Evolutionary conservation across 2,888 invertebrate species (phyloP), one percentile per base, ranked within the genome.

Genomic region (Lasioglossum zephyrum): DNA sequence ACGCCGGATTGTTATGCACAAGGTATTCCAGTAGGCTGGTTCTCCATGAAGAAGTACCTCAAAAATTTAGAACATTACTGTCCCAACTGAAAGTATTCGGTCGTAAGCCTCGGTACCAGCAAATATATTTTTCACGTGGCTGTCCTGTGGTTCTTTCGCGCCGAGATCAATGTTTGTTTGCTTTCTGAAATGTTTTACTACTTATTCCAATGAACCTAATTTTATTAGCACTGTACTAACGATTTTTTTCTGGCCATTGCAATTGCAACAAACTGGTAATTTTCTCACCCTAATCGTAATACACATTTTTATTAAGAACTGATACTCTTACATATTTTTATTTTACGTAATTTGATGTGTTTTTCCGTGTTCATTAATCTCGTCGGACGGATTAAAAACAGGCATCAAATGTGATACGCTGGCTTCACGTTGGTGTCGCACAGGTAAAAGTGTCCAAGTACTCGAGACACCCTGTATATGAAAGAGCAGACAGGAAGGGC

Each of bases 401-500:
- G 4, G 5, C 39, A 4, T 5, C 39, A 5, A 4, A 39, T 39
- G 39, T 5, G 39, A 39, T 39, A 39, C 39, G 5, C 39, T 39
- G 11, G 11, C 8, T 8, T 53, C 4, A 0, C 26, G 60, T 60
- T 31, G 13, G 13, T 16, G 66, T 36, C 8, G 31, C 9, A 18
- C 36, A 69, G 69, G 18, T 36, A 39, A 66, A 63, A 36, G 49
- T 16, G 26, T 1, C n/a, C 0, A 6, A 69, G 63, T 47, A 16
- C n/a, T 66, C 9, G 18, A 36, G 72, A 41, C 79, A 76, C 47
- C 18, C 44, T n/a, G 44, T 69, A 87, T 85, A 80, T 41, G 83
- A 86, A 79, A 77, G 69, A 69, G 69, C 69, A 60, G 74, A 85
- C 79, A 39, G 81, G 36, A 77, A 73, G 79, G 72, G 73, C 70